These are phyloP conservation scores for Centruroides sculpturatus DNA, from an alignment of 1,140 invertebrate genomes.

Conservation along the genomic window DNA sequence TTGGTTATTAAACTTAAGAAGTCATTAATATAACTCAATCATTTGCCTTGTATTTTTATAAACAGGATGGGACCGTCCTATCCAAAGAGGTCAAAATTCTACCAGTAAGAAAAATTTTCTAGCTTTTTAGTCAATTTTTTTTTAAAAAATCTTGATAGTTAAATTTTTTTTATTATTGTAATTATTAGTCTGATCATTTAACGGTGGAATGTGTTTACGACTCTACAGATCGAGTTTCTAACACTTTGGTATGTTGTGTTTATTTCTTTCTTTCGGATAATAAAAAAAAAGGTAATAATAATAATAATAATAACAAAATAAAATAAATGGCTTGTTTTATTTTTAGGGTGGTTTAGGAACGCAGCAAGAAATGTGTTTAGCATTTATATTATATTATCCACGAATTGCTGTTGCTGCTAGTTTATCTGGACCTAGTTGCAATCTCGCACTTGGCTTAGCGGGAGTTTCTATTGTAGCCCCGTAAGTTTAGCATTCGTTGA, in stretches of 20 bases:
- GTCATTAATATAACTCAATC: no score
- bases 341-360: constrained; percentile 56
- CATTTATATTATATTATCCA: constrained; percentile 69
- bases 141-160: no score
- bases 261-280: background rate
- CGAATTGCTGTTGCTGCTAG: constrained; percentile 35
- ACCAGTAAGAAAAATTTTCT: no score
- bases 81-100: no score
- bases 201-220: constrained; percentile 18
- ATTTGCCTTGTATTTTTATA: no score
- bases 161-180: no score
- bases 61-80: no score
- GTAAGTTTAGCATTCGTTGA: no score
- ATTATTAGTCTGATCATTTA: constrained; percentile 15
- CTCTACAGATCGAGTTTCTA: constrained; percentile 10
- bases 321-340: background rate
- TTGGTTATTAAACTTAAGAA: no score
- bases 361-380: constrained; percentile 69
- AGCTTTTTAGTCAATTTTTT: no score
- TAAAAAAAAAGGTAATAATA: no score
- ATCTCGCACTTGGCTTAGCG: constrained; percentile 10
- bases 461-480: background rate
- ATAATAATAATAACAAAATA: no score
- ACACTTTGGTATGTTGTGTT: constrained; percentile 9
- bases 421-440: constrained; percentile 7